These are phyloP conservation scores for Lutjanus argentimaculatus DNA, from an alignment of 2,797 vertebrate species.

Conservation along the genomic window DNA sequence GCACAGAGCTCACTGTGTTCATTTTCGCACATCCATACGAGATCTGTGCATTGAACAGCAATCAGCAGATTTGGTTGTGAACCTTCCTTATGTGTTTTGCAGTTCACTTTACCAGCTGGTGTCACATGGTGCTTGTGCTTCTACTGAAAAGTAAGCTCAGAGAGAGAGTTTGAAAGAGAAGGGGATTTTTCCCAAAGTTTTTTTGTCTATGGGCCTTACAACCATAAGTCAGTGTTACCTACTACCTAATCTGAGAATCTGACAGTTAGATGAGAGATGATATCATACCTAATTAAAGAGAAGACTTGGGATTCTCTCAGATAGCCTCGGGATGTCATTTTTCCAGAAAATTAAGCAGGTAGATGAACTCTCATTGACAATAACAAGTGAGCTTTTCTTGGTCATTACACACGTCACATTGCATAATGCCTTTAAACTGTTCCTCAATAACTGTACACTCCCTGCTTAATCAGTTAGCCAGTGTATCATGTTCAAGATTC, in stretches of 20 bases:
- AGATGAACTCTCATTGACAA: slow-evolving; percentile 11
- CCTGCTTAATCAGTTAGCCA: background rate
- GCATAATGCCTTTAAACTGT: background rate
- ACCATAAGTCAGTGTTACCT: background rate
- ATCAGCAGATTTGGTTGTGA: too few species aligned
- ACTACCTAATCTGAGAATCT: background rate
- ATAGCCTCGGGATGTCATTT: background rate
- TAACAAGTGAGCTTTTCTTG: background rate
- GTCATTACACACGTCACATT: slow-evolving; percentile 12
- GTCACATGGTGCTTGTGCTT: too few species aligned
- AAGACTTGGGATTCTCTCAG: slow-evolving; percentile 11
- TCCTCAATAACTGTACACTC: background rate
- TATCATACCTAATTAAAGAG: slow-evolving; percentile 26
- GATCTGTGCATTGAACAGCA: background rate
- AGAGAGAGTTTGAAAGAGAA: background rate
- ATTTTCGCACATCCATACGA: background rate
- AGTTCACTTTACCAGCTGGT: too few species aligned
- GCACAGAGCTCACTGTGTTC: background rate
- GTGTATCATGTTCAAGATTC: background rate
- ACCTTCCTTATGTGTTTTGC: too few species aligned
- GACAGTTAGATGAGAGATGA: background rate
- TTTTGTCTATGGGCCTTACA: background rate
- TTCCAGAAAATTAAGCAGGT: slow-evolving; percentile 1
- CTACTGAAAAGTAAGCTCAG: background rate
- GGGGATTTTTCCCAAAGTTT: background rate